Evolutionary conservation across 2,797 vertebrate species (phyloP), one percentile per base, ranked within the genome.

Genomic region (Gadopsis bispinosus): DNA sequence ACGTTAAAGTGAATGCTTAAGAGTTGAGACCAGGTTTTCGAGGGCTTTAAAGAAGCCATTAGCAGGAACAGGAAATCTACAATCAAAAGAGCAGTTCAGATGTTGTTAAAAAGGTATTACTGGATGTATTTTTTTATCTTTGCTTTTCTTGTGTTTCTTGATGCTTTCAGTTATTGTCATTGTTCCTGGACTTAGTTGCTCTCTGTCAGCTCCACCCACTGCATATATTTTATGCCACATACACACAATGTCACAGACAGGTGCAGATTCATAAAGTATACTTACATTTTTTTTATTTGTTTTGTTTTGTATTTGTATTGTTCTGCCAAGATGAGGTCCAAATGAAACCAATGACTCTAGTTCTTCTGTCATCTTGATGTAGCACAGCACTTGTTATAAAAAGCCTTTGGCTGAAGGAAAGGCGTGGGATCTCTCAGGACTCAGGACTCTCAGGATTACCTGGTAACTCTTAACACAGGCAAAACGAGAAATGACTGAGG

Each of bases 381-480:
- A 63, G 60, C 43, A n/a, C 29, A 41, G 50, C 4, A n/a, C 55
- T 69, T 62, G 35, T 31, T 51, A 71, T 26, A 69, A 73, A 72
- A 72, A 79, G 22, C 69, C 69, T 29, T 10, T 63, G 73, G 58
- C 67, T 79, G 55, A 80, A 85, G 31, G 70, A 51, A 69, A 81
- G 20, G 37, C 55, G 41, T n/a, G 5, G 11, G 33, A n/a, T n/a
- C n/a, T n/a, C n/a, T n/a, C n/a, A n/a, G n/a, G n/a, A 68, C 47
- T 60, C 75, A 26, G 26, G 26, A 26, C 76, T 85, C 20, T 45
- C 61, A 62, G n/a, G 69, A 83, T 85, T 64, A 73, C 73, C 65
- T 45, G 22, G 35, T 70, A 41, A n/a, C 26, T 77, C 39, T 41
- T 50, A 48, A 75, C 8, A 5, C 58, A 35, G 61, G 33, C 47